Evolutionary conservation across 2,797 vertebrate species (phyloP).

Genomic region (Thalassophryne amazonica): DNA sequence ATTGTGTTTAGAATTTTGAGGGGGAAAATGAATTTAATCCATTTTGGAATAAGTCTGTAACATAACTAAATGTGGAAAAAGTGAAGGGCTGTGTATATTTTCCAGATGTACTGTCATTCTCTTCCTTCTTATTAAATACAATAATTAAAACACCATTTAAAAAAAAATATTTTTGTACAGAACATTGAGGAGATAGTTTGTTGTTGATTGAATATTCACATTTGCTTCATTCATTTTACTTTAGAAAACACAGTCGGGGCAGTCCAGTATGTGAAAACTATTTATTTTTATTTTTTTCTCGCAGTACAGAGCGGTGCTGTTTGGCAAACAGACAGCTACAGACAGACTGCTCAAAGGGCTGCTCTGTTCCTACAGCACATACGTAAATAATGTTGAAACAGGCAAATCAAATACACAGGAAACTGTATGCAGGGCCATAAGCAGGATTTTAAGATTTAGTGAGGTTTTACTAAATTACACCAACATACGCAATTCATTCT

Average conservation of each 20-base stretch:
- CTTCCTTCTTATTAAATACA: background rate
- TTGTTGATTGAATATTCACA: background rate
- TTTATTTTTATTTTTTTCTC: conserved; percentile 29
- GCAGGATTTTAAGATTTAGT: background rate
- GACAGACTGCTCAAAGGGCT: conserved; percentile 57
- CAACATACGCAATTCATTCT: too few species aligned
- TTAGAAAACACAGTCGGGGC: conserved; percentile 2
- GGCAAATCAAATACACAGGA: conserved; percentile 31
- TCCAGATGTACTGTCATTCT: conserved; percentile 3
- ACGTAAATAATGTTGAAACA: conserved; percentile 40
- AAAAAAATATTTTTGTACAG: background rate
- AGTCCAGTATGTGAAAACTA: conserved; percentile 24
- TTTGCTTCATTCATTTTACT: background rate
- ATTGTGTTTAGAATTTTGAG: too few species aligned
- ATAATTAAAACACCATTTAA: conserved; percentile 39
- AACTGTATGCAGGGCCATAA: conserved; percentile 11
- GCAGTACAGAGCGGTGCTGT: conserved; percentile 59
- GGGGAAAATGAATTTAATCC: too few species aligned
- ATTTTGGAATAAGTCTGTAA: too few species aligned
- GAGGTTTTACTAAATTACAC: too few species aligned
- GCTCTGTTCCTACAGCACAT: conserved; percentile 50
- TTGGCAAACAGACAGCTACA: conserved; percentile 41
- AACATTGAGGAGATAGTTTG: background rate
- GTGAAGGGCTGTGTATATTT: too few species aligned
- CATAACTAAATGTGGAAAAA: too few species aligned